phyloP scores from a whole-genome alignment of 2,888 invertebrate genomes.

The Apamea crenata region DNA sequence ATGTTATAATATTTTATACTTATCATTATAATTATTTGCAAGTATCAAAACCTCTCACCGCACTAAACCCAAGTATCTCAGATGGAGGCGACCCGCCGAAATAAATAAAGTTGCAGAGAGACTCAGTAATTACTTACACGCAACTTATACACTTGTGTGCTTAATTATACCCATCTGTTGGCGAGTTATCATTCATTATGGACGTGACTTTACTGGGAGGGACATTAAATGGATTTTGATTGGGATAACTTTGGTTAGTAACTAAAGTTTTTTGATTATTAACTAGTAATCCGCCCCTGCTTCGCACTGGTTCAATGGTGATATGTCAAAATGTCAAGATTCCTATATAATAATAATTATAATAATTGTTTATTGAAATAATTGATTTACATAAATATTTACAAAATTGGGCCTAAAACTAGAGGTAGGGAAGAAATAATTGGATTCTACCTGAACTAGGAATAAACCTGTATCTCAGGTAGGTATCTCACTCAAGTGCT shows the following conservation, averaged over 20 bases:
- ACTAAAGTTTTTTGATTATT: neutral
- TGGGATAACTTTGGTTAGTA: constrained; percentile 35
- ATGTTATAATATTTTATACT: no score
- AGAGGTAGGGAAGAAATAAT: no score
- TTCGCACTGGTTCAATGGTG: neutral
- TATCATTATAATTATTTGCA: neutral
- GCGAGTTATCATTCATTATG: constrained; percentile 47
- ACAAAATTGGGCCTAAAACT: no score
- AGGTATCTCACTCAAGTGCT: no score
- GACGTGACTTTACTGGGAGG: constrained; percentile 46
- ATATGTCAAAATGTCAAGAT: neutral
- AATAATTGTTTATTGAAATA: no score
- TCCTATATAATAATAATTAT: no score
- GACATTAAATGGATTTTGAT: constrained; percentile 53
- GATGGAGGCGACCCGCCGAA: constrained; percentile 84
- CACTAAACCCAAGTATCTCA: constrained; percentile 72
- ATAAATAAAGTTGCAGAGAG: constrained; percentile 86
- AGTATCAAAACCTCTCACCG: constrained; percentile 73
- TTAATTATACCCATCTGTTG: constrained; percentile 58
- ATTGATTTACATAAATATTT: no score
- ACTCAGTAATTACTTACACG: constrained; percentile 85
- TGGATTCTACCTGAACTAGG: no score
- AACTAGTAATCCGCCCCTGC: neutral
- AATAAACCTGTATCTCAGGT: no score
- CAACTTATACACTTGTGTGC: constrained; percentile 66